Evolutionary conservation across 2,888 invertebrate genomes (phyloP).

Genomic region (Dione juno): DNA sequence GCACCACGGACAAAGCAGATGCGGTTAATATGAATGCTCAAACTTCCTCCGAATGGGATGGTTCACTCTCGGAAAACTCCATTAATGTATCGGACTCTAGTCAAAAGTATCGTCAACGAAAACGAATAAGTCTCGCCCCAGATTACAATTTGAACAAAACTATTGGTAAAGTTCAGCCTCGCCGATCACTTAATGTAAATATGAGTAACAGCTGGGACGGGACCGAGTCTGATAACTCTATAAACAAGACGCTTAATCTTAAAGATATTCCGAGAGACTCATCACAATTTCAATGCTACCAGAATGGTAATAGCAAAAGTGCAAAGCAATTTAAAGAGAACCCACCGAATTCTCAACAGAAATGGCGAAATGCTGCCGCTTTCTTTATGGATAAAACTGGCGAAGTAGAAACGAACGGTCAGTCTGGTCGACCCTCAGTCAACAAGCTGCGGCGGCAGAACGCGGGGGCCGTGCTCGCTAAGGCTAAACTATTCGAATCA

Average conservation of each 20-base stretch:
- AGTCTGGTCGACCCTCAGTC: slow-evolving; percentile 87
- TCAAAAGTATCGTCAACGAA: slow-evolving; percentile 67
- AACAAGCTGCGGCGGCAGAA: slow-evolving; percentile 88
- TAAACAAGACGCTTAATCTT: slow-evolving; percentile 56
- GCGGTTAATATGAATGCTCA: slow-evolving; percentile 55
- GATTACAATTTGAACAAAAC: slow-evolving; percentile 67
- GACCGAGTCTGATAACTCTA: slow-evolving; percentile 64
- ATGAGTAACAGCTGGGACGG: slow-evolving; percentile 63
- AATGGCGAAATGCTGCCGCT: slow-evolving; percentile 83
- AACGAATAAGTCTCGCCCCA: slow-evolving; percentile 66
- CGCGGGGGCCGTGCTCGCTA: slow-evolving; percentile 91
- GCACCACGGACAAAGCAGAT: slow-evolving; percentile 65
- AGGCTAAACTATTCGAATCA: slow-evolving; percentile 89
- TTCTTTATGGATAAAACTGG: slow-evolving; percentile 82
- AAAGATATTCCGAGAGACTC: slow-evolving; percentile 54
- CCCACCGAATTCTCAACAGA: slow-evolving; percentile 62
- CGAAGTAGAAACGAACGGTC: slow-evolving; percentile 69
- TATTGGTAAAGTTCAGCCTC: slow-evolving; percentile 62
- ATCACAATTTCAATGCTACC: slow-evolving; percentile 54
- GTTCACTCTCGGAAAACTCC: slow-evolving; percentile 59
- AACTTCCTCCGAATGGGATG: slow-evolving; percentile 61
- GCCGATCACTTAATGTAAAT: slow-evolving; percentile 68
- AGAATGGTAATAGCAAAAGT: slow-evolving; percentile 58
- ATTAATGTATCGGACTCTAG: slow-evolving; percentile 60
- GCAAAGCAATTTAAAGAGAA: slow-evolving; percentile 57